Evolutionary conservation across 2,113 vertebrate species (phyloP), one percentile per base, ranked within the genome.

Genomic region (Octodon degus): DNA sequence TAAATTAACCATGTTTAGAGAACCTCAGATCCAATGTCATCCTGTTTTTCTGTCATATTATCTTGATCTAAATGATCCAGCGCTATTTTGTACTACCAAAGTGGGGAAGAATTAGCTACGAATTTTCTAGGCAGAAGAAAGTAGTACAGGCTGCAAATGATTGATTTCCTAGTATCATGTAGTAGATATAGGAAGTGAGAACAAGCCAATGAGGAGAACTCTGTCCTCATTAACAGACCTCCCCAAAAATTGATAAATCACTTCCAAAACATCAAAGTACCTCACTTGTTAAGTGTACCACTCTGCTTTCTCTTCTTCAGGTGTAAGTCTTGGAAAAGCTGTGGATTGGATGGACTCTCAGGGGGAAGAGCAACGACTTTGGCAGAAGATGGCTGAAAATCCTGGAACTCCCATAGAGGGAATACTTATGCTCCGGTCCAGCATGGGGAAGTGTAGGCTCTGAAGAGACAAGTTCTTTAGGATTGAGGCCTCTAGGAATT

Each of bases 281-380:
- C 74, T 89, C 58, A 68, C 27, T 9, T 84, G 24, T 96, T 43
- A 93, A 82, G 70, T 77, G 5, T 77, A 89, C 80, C n/a, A 14
- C 8, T 87, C 40, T 47, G 1, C 5, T 88, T 93, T 89, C 8
- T 1, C 34, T 83, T 96, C 47, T 97, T 20, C 97, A 99, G 99
- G 99, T 94, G 95, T 98, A 82, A 99, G 99, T 97, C 99, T 99
- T 55, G 99, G 99, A 67, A 99, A 99, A 67, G 98, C 98, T 19
- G 99, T 99, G 25, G 99, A 99, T 97, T 99, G 99, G 99, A 99
- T 99, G 99, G 99, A 99, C 98, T 99, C 99, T 11, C 99, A 97
- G 4, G 99, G 99, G 24, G 99, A 99, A 97, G 99, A 99, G 79
- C 99, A 99, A 97, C 98, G 97, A 53, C 98, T 99, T 82, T 99